Evolutionary conservation across 2,888 invertebrate species (phyloP).

Genomic region (Caradrina clavipalpis): DNA sequence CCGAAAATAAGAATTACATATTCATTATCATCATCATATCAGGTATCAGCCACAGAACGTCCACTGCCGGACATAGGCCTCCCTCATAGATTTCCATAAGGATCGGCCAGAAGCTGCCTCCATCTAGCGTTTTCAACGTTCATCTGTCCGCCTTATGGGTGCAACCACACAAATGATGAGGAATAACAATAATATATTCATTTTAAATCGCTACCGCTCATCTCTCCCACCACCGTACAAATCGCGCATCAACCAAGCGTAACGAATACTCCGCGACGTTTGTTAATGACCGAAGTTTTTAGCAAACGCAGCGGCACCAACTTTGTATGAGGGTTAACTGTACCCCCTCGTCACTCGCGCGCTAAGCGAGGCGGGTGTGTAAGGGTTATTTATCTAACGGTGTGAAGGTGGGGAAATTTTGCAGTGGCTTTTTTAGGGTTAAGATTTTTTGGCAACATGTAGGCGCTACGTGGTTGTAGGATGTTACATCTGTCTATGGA

Average conservation of each 20-base stretch:
- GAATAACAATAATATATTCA: no score
- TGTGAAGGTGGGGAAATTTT: background rate
- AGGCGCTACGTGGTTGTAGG: no score
- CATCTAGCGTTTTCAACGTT: no score
- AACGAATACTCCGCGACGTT: conserved; percentile 72
- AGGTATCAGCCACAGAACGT: no score
- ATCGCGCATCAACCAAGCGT: conserved; percentile 64
- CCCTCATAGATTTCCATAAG: no score
- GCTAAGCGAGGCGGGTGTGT: conserved; percentile 45
- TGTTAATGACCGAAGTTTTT: conserved; percentile 76
- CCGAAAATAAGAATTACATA: no score
- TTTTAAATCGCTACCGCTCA: conserved; percentile 25
- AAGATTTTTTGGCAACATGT: background rate
- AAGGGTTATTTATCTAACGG: conserved; percentile 14
- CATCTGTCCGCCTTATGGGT: no score
- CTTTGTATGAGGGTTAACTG: conserved; percentile 58
- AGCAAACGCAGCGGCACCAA: conserved; percentile 64
- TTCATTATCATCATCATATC: no score
- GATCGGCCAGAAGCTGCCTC: no score
- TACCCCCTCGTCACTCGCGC: conserved; percentile 36
- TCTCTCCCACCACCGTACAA: conserved; percentile 9
- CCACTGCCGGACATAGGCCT: no score
- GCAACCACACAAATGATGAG: no score
- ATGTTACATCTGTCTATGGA: no score
- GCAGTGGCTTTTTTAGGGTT: conserved; percentile 1